These are phyloP conservation scores for Misgurnus anguillicaudatus DNA, from an alignment of 2,113 vertebrate genomes.

Conservation along the genomic window DNA sequence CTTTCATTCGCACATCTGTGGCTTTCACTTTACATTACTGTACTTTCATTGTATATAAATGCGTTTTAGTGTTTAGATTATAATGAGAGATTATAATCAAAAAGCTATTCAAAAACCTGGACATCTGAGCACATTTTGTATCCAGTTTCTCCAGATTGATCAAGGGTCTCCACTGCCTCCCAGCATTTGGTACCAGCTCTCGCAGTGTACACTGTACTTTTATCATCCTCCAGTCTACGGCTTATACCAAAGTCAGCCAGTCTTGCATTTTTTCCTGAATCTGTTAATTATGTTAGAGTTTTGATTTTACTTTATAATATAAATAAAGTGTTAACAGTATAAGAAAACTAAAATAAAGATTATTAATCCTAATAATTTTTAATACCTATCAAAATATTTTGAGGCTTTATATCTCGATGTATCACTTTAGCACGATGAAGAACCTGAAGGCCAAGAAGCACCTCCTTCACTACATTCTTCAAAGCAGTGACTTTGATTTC, in stretches of 20 bases:
- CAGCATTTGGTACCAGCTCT: conserved; percentile 36
- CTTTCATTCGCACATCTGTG: too few species aligned
- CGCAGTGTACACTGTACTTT: neutral
- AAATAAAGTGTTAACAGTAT: neutral
- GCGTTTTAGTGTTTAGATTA: too few species aligned
- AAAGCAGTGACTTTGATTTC: neutral
- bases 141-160: neutral
- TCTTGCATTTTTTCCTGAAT: conserved; percentile 7
- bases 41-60: too few species aligned
- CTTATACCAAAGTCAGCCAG: conserved; percentile 45
- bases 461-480: conserved; percentile 10
- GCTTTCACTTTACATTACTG: too few species aligned
- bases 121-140: conserved; percentile 33
- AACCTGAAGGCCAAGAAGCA: conserved; percentile 16
- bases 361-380: neutral
- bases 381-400: conserved; percentile 47
- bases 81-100: too few species aligned
- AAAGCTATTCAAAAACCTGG: conserved; percentile 35
- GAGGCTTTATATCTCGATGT: conserved; percentile 41
- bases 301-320: neutral
- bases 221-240: conserved; percentile 9
- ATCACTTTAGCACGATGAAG: conserved; percentile 16
- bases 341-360: neutral
- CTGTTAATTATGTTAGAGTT: neutral
- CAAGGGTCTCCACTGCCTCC: conserved; percentile 38